Conservation (phyloP, 64 coral and sea anemone genomes). For the Cladopsammia gracilis region DNA sequence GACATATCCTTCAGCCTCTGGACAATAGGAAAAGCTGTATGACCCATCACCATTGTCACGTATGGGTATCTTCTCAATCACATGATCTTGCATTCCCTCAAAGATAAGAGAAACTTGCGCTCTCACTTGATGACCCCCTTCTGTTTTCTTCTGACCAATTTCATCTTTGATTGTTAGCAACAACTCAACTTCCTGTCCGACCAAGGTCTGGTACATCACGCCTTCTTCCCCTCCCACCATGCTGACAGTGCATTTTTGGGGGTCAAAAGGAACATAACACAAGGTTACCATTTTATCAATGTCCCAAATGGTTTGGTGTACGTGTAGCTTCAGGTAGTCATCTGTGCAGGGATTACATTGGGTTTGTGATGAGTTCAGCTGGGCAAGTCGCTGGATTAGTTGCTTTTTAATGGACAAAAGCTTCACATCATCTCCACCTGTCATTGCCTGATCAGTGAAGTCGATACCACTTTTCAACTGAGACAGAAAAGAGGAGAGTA, state of each 20-base stretch:
- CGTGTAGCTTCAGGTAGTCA: neutral
- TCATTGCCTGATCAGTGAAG: slow-evolving; percentile 5
- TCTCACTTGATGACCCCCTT: neutral
- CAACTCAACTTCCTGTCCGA: neutral
- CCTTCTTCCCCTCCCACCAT: slow-evolving; percentile 3
- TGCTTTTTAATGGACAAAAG: slow-evolving; percentile 37
- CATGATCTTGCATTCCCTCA: too few relatives aligned
- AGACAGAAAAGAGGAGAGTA: neutral
- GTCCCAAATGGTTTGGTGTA: neutral
- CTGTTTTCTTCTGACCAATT: neutral
- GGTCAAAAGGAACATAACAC: neutral
- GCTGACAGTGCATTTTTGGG: slow-evolving; percentile 5
- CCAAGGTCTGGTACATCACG: neutral
- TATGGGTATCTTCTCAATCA: neutral
- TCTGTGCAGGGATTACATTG: slow-evolving; percentile 1
- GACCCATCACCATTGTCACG: neutral
- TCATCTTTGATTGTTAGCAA: neutral
- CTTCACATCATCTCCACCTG: slow-evolving; percentile 15
- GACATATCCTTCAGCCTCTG: neutral
- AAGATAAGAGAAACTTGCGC: neutral
- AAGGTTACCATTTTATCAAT: neutral
- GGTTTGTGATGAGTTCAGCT: slow-evolving; percentile 23
- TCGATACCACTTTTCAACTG: slow-evolving; percentile 29
- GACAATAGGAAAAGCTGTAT: slow-evolving; percentile 1
- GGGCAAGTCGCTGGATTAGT: neutral